A percentile compares a stretch with the other conserved stretches of the same genome.
phyloP scores from a whole-genome alignment of 2,797 vertebrate genomes.

The Myotis pilosus region DNA sequence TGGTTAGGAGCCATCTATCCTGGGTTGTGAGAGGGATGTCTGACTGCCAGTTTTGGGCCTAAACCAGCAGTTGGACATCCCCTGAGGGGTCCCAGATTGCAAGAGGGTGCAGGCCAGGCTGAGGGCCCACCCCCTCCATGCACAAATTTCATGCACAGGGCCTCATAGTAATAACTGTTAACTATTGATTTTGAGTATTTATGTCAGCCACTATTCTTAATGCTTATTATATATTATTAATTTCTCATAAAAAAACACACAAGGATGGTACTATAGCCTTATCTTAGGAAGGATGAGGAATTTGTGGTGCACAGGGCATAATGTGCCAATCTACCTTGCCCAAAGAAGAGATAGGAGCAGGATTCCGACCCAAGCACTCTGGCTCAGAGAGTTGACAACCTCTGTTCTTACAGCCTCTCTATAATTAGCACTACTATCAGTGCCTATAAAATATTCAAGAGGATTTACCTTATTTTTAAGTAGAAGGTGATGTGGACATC shows the following conservation, averaged over 20 bases:
- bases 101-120: no score
- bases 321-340: neutral
- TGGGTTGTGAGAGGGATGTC: no score
- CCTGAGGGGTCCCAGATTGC: no score
- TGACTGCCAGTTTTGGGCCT: no score
- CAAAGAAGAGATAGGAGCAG: neutral
- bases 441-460: neutral
- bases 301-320: neutral
- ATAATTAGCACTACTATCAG: neutral
- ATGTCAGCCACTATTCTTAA: neutral
- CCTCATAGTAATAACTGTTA: neutral
- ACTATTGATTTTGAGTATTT: conserved; percentile 19
- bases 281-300: neutral
- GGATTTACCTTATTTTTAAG: conserved; percentile 14
- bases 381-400: neutral
- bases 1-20: no score
- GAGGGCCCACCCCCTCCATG: no score
- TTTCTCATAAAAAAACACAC: neutral
- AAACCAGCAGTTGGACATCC: no score
- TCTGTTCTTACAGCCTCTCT: neutral
- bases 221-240: neutral
- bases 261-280: neutral
- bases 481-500: neutral
- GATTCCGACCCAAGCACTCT: neutral
- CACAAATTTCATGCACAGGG: no score